Percentiles rank a stretch among this genome's conserved stretches.
These are phyloP conservation scores for Myxocyprinus asiaticus DNA, from an alignment of 2,113 vertebrate genomes.

Conservation along the genomic window DNA sequence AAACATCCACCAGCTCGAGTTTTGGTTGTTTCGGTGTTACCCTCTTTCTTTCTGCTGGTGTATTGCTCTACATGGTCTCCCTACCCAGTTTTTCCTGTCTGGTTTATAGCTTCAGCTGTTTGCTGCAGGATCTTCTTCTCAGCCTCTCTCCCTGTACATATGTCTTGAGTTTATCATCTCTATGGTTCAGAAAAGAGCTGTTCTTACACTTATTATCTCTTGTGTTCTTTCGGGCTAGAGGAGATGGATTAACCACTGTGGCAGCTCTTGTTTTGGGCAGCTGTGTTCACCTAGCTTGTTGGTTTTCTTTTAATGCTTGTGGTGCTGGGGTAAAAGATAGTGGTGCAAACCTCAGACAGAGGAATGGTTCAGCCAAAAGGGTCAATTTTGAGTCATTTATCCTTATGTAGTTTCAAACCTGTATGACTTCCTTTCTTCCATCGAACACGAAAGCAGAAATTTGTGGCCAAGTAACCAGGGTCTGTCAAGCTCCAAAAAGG, in stretches of 20 bases:
- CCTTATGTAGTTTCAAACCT: too few species aligned
- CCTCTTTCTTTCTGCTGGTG: background rate
- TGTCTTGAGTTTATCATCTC: background rate
- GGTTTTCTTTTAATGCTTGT: background rate
- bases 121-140: background rate
- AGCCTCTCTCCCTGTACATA: background rate
- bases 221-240: background rate
- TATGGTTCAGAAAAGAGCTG: background rate
- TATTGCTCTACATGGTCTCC: background rate
- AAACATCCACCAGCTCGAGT: background rate
- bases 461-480: too few species aligned
- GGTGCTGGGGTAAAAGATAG: background rate
- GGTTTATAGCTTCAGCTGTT: conserved; percentile 13
- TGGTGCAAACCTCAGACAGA: too few species aligned
- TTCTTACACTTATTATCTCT: background rate
- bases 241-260: background rate
- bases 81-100: background rate
- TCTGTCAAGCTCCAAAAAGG: too few species aligned
- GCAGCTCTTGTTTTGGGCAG: background rate
- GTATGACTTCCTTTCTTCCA: too few species aligned
- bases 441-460: too few species aligned
- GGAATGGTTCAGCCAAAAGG: too few species aligned
- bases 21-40: conserved; percentile 3
- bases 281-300: background rate
- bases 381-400: too few species aligned